A percentile compares a stretch with the other conserved stretches of the same genome.
These are phyloP conservation scores for Lordiphosa mommai DNA, from an alignment of 1,140 invertebrate genomes.

Conservation along the genomic window DNA sequence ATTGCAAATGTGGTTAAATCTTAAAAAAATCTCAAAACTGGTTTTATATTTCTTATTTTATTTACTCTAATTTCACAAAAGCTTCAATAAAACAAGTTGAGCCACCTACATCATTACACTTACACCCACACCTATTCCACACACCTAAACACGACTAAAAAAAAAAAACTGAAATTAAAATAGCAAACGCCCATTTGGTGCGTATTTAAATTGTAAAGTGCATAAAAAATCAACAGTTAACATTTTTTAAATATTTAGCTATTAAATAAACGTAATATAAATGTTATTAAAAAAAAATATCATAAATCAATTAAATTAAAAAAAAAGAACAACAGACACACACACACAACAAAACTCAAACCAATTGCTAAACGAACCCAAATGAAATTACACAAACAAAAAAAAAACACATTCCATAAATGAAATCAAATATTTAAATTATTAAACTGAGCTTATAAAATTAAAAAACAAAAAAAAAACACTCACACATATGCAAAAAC, in stretches of 20 bases:
- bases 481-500: slow-evolving; percentile 30
- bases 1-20: too few relatives aligned
- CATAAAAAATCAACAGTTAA: slow-evolving; percentile 81
- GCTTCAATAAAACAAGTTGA: background rate
- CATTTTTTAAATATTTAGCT: slow-evolving; percentile 82
- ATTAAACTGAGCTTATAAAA: slow-evolving; percentile 78
- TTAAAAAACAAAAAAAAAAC: slow-evolving; percentile 33
- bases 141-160: slow-evolving; percentile 16
- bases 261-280: slow-evolving; percentile 79
- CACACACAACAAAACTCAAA: slow-evolving; percentile 18
- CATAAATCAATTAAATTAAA: slow-evolving; percentile 58
- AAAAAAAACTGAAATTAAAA: slow-evolving; percentile 51
- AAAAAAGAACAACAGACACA: slow-evolving; percentile 22
- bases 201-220: slow-evolving; percentile 71
- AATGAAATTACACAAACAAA: too few relatives aligned
- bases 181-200: slow-evolving; percentile 51
- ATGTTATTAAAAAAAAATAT: slow-evolving; percentile 80
- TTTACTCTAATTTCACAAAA: background rate
- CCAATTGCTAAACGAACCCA: slow-evolving; percentile 26
- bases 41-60: too few relatives aligned
- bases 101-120: background rate
- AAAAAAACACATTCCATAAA: slow-evolving; percentile 31
- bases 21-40: too few relatives aligned
- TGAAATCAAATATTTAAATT: slow-evolving; percentile 66
- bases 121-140: slow-evolving; percentile 11